Evolutionary conservation across 1,140 invertebrate species (phyloP), one percentile per base, ranked within the genome.

Genomic region (Plutomurus gul): DNA sequence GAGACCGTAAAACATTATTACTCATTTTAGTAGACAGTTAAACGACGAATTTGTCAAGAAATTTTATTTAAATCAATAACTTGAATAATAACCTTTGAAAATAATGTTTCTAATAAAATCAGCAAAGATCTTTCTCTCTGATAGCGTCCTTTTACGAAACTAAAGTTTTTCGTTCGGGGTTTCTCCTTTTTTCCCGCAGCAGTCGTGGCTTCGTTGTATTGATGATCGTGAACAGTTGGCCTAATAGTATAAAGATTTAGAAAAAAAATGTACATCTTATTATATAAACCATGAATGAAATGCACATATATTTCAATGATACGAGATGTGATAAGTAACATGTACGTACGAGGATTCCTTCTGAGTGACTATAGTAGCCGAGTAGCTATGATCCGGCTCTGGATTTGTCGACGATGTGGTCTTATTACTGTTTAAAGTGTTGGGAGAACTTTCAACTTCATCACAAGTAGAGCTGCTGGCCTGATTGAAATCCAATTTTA

Each of bases 261-360:
- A n/a, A n/a, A n/a, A n/a, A n/a, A n/a, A n/a, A n/a, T n/a, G n/a
- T n/a, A n/a, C n/a, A n/a, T n/a, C n/a, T n/a, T n/a, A n/a, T n/a
- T n/a, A n/a, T n/a, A n/a, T n/a, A 73, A 22, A 13, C 10, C 11
- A 46, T 47, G n/a, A 47, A 43, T 30, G 5, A 46, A 74, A 72
- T 18, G 3, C n/a, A 1, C 1, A 20, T 13, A 37, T 20, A 10
- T 39, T 22, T 37, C 3, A 13, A 25, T 25, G 6, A 10, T 39
- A 40, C 4, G 25, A 1, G 13, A 65, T 5, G 18, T 4, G 18
- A 6, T 16, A 33, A 18, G n/a, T 6, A 5, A 37, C 22, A 33
- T 2, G 1, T 20, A 72, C 70, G 39, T 72, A 72, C 70, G 70
- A 72, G 10, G 70, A 72, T 72, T 72, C 70, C 16, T 39, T 40